These are phyloP conservation scores for Sialis fuliginosa DNA, from an alignment of 2,888 invertebrate genomes.

Conservation along the genomic window DNA sequence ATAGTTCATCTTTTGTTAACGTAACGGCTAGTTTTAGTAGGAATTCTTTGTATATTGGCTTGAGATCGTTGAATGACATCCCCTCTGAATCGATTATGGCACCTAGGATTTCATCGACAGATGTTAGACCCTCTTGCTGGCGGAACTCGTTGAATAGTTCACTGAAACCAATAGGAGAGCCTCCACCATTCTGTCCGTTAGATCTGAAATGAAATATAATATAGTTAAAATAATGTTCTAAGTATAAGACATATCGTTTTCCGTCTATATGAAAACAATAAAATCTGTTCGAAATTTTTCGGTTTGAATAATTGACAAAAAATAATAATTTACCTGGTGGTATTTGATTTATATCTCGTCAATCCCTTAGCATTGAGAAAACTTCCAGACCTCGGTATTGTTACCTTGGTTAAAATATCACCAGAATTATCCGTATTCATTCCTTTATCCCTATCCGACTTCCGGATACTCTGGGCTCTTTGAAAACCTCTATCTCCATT, in stretches of 20 bases:
- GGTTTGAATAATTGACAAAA: not conserved
- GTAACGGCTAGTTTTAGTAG: constrained; percentile 73
- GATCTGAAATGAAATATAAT: constrained; percentile 25
- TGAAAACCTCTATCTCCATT: constrained; percentile 24
- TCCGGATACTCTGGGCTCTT: constrained; percentile 25
- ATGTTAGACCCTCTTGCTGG: constrained; percentile 73
- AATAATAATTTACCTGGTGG: constrained; percentile 33
- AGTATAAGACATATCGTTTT: not conserved
- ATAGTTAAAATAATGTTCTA: not conserved
- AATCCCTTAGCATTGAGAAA: constrained; percentile 67
- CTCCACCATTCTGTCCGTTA: constrained; percentile 46
- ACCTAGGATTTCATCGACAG: constrained; percentile 72
- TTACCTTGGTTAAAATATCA: constrained; percentile 70
- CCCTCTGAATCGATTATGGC: constrained; percentile 83
- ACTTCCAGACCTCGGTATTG: constrained; percentile 70
- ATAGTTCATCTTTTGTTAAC: constrained; percentile 80
- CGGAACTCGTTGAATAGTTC: constrained; percentile 77
- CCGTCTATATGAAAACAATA: not conserved
- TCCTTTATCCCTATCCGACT: constrained; percentile 17
- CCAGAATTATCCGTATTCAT: constrained; percentile 39
- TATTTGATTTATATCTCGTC: constrained; percentile 55
- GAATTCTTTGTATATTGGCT: constrained; percentile 83
- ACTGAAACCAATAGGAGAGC: constrained; percentile 70
- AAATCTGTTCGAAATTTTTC: not conserved
- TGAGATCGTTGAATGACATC: constrained; percentile 84